Conservation (phyloP, 2,113 vertebrate genomes). For the Mobula hypostoma region DNA sequence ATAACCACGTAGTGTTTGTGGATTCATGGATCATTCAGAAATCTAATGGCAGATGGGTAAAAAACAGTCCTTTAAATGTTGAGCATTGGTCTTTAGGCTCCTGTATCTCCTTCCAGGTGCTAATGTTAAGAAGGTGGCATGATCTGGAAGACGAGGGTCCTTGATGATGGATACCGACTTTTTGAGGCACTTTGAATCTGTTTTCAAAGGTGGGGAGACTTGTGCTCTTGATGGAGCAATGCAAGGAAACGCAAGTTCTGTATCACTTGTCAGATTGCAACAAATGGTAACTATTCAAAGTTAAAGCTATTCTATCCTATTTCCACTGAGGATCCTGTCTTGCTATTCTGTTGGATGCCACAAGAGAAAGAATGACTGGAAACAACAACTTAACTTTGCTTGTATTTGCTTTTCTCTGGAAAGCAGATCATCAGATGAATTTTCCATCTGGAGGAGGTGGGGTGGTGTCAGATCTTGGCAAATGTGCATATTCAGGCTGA, state of each 20-base stretch:
- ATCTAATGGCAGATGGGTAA: too few relatives aligned
- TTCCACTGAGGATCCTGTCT: not conserved
- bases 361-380: not conserved
- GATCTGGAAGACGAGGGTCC: too few relatives aligned
- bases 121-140: too few relatives aligned
- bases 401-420: not conserved
- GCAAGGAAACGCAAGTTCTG: not conserved
- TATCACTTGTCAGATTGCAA: not conserved
- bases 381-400: not conserved
- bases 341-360: not conserved
- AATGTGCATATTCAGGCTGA: not conserved
- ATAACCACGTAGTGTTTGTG: too few relatives aligned
- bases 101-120: too few relatives aligned
- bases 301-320: not conserved
- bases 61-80: too few relatives aligned
- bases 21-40: too few relatives aligned
- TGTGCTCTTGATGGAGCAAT: too few relatives aligned
- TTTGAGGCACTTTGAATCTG: too few relatives aligned
- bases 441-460: not conserved
- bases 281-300: not conserved
- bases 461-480: not conserved
- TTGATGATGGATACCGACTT: too few relatives aligned
- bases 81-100: too few relatives aligned
- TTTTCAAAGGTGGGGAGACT: too few relatives aligned
- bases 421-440: not conserved